Conservation (phyloP, 2,888 invertebrate genomes). For the Acanthacorydalis orientalis region DNA sequence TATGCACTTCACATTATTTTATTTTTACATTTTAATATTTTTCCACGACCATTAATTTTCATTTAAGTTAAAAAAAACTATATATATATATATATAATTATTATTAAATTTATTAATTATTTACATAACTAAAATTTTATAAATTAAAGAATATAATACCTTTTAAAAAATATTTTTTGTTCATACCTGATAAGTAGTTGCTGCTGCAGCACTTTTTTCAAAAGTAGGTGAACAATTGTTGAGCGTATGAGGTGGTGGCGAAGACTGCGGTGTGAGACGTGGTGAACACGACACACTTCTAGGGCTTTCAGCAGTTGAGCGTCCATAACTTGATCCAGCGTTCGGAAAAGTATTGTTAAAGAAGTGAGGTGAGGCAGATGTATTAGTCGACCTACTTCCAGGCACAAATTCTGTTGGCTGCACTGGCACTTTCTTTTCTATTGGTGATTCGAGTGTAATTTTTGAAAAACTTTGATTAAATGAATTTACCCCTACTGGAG, state of each 20-base stretch:
- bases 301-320: slow-evolving; percentile 20
- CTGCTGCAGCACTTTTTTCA: slow-evolving; percentile 19
- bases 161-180: no score
- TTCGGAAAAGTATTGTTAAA: slow-evolving; percentile 21
- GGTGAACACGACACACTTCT: slow-evolving; percentile 24
- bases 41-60: no score
- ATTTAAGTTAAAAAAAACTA: no score
- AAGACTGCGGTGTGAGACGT: slow-evolving; percentile 30
- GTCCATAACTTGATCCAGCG: slow-evolving; percentile 13
- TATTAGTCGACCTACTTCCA: slow-evolving; percentile 16
- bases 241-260: slow-evolving; percentile 24
- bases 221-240: slow-evolving; percentile 24
- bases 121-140: no score
- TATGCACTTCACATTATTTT: no score
- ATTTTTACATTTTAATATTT: no score
- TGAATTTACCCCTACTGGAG: slow-evolving; percentile 17
- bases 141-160: no score
- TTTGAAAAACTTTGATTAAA: slow-evolving; percentile 20
- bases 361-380: slow-evolving; percentile 22
- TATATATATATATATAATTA: no score
- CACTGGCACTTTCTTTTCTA: slow-evolving; percentile 30
- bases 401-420: slow-evolving; percentile 37
- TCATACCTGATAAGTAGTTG: slow-evolving; percentile 22
- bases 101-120: no score
- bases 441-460: slow-evolving; percentile 19